Evolutionary conservation across 2,113 vertebrate genomes (phyloP).

Genomic region (Phylloscopus trochilus): DNA sequence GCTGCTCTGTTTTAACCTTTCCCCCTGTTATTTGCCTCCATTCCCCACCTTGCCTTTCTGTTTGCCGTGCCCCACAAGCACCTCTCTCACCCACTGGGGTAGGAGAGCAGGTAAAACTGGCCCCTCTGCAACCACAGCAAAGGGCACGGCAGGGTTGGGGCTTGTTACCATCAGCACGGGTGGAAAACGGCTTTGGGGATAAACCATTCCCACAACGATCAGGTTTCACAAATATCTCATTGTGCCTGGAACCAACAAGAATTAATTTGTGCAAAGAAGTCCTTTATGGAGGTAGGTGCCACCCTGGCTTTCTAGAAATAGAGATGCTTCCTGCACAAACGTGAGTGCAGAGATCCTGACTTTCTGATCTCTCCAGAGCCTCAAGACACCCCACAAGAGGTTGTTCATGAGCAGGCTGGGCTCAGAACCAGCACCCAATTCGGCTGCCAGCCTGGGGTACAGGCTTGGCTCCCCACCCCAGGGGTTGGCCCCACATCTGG

Average conservation of each 20-base stretch:
- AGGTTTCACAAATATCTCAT: background rate
- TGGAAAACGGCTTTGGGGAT: background rate
- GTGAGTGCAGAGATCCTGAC: fast-evolving
- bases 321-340: background rate
- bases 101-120: background rate
- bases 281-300: background rate
- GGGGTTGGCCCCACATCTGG: background rate
- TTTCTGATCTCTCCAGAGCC: background rate
- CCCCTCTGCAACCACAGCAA: background rate
- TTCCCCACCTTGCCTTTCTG: background rate
- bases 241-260: background rate
- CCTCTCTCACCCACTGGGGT: background rate
- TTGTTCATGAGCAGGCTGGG: fast-evolving
- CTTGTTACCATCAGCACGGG: background rate
- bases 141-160: background rate
- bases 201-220: background rate
- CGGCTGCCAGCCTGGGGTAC: fast-evolving
- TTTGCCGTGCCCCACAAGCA: background rate
- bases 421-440: background rate
- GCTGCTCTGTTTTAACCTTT: background rate
- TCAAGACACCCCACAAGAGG: fast-evolving
- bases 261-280: background rate
- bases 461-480: fast-evolving
- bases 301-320: background rate
- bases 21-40: background rate